Base-by-base conservation (phyloP, 2,888 invertebrate species). In the Patella ulyssiponensis region DNA sequence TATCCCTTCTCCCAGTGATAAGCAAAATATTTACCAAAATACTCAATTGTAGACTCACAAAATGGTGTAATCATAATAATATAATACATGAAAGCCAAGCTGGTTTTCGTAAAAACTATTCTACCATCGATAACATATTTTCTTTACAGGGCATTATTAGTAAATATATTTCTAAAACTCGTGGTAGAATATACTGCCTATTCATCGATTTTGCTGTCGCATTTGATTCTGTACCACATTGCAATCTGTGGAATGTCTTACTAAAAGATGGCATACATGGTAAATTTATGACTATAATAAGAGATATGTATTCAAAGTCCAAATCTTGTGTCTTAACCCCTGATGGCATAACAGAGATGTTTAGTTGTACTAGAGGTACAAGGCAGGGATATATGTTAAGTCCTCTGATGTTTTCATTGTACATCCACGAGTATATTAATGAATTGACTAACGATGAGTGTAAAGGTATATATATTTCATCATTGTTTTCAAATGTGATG, bases 321-420 rank as follows among this genome's bases (percentile, higher is more conserved):
- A 15, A 20, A 73, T 73, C 73, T 3, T 73, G 73, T 56, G 56
- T 73, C 14, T 33, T 56, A 73, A 74, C 73, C 17, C 33, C 54
- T 17, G 11, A n/a, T 33, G 73, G 73, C 7, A 5, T 73, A 44
- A 73, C 58, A 3, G 58, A 58, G 9, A 56, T 54, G 5, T 73
- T 73, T 58, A 20, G 56, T 5, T 54, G 73, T 54, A 54, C n/a
- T 54, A 56, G 17, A 14, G 73, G 56, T 4, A 73, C 58, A 15
- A 23, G 73, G 17, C 73, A 73, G 23, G 73, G 73, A 5, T 58
- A 58, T 58, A 73, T 73, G 73, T 14, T 73, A 56, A 27, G 27
- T 12, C 73, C 73, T 15, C 53, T 27, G 14, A 7, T 73, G 14
- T 73, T 73, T 27, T 20, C 20, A n/a, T 20, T 54, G 12, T 56